Base-by-base conservation (phyloP, 2,113 vertebrate genomes). In the Tamias sibiricus region DNA sequence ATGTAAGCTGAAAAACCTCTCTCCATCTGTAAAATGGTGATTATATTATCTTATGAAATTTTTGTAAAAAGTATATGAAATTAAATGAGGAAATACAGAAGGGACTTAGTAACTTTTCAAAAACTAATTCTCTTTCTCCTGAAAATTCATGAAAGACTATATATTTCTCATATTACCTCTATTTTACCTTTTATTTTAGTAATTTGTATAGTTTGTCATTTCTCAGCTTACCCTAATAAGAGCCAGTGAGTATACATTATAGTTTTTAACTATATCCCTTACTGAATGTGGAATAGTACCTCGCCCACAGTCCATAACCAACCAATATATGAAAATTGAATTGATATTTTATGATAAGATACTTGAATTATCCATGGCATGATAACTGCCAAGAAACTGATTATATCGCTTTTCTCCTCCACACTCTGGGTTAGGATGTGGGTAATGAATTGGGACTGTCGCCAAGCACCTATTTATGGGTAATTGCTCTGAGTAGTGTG, bases 401-500 rank as follows among this genome's bases (percentile, higher is more conserved):
- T 22, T 24, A 8, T 26, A 11, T 19, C 0, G 2, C n/a, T 81
- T 81, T 57, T 90, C 54, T 77, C 68, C 59, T 52, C 54, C 6
- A 6, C 44, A 20, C 28, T 8, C 57, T n/a, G 40, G 10, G 66
- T 71, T 95, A n/a, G 14, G 6, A 81, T 16, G 64, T 87, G 76
- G 76, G 69, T 96, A 81, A 94, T 94, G 64, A 95, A 44, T 16
- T 72, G 69, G 69, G 32, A 54, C 42, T 49, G 66, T 91, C 5
- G 0, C 89, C 96, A 95, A 54, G 69, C 54, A n/a, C 94, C 87
- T 93, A 69, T 72, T 93, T 93, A 64, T 76, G 82, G 62, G 32
- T 24, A 42, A 75, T 94, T 79, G 44, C 82, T 74, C 54, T 64
- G 89, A 83, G 40, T 20, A 11, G 2, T 35, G 49, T 68, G 28